These are phyloP conservation scores for Ptilorrhoa leucosticta DNA, from an alignment of 2,113 vertebrate species.

Conservation along the genomic window DNA sequence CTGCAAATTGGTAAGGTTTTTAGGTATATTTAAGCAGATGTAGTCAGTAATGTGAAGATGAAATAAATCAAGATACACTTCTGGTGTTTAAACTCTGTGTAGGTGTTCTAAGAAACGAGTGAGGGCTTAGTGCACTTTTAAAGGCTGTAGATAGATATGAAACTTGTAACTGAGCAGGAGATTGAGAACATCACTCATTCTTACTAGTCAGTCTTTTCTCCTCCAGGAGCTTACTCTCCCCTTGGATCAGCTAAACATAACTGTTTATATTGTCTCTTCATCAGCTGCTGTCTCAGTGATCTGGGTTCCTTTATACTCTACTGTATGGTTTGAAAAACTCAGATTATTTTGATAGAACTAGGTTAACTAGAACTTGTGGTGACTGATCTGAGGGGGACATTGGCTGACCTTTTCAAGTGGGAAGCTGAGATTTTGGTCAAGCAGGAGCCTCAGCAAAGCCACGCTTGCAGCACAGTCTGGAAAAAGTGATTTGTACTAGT, in stretches of 20 bases:
- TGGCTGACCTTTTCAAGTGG: neutral
- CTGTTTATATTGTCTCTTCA: neutral
- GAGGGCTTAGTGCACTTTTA: neutral
- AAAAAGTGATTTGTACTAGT: neutral
- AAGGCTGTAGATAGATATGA: neutral
- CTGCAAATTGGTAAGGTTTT: neutral
- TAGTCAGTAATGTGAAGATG: neutral
- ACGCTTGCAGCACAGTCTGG: fast-evolving
- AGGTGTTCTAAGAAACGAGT: neutral
- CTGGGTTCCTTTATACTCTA: neutral
- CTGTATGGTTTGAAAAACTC: neutral
- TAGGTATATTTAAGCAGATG: neutral
- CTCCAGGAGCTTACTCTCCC: neutral
- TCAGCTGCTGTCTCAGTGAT: neutral
- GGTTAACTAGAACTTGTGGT: fast-evolving
- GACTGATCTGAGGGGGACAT: neutral
- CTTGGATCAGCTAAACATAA: neutral
- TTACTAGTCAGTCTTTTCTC: neutral
- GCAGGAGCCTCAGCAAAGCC: neutral
- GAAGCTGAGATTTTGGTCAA: neutral
- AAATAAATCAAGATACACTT: neutral
- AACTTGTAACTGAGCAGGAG: neutral
- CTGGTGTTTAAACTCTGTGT: neutral
- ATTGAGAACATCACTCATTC: neutral
- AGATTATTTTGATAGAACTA: neutral